Base-by-base conservation (phyloP, 2,888 invertebrate genomes). In the Eilema depressum region DNA sequence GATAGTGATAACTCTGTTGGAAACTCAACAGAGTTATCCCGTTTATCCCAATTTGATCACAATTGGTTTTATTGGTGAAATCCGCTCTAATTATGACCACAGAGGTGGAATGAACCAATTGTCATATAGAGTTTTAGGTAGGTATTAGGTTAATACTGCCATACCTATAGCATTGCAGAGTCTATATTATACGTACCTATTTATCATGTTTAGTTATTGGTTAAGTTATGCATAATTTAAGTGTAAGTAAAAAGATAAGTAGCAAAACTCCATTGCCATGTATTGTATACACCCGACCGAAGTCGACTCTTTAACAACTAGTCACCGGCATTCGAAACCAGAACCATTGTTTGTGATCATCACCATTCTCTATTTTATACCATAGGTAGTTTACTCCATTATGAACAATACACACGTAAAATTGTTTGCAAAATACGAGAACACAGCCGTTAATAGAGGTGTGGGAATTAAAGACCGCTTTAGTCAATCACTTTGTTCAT, bases 391-490 rank as follows among this genome's bases (percentile, higher is more conserved):
- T 17, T 41, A 41, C 41, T 41, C 41, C 17, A 41, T 41, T 10
- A n/a, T 53, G n/a, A 53, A 53, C 53, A 53, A n/a, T n/a, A 47
- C 57, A 59, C 26, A 53, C 11, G 12, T 47, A 23, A 26, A 64
- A 60, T 41, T 37, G 56, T 68, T 53, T 56, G 37, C 63, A 63
- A 63, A 68, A 28, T 59, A 56, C 62, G 57, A 70, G 62, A 66
- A 66, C 33, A 60, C 61, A 56, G 28, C 33, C 14, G 12, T 41
- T 20, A 60, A 60, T 37, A 25, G 11, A 64, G 68, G 63, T 74
- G 78, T 79, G 79, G 73, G 81, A 81, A 81, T 66, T 57, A 41
- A 11, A 57, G 56, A 68, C 65, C 64, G 26, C 69, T 71, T 67
- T 69, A 61, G 47, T 72, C 68, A 68, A 73, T 77, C 56, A 75